Percentiles rank a stretch among this genome's conserved stretches.
Evolutionary conservation across 1,140 invertebrate genomes (phyloP).

Genomic region (Papilio helenus): DNA sequence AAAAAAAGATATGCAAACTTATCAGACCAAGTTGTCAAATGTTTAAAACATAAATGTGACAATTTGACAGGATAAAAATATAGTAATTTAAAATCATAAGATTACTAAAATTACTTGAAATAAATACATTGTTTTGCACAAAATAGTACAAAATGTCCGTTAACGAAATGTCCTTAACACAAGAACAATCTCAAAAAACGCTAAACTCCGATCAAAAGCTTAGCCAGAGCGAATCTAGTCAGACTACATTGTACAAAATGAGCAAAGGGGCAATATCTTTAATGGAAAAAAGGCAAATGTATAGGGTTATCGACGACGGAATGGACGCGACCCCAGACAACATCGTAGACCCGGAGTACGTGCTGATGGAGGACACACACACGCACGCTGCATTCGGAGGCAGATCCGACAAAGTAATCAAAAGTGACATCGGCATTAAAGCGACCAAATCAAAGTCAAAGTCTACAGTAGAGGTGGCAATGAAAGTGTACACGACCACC

Average conservation of each 20-base stretch:
- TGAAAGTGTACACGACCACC: conserved; percentile 74
- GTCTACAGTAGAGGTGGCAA: conserved; percentile 50
- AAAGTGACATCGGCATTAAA: conserved; percentile 58
- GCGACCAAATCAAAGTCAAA: conserved; percentile 50
- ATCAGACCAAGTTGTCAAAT: background rate
- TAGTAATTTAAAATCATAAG: background rate
- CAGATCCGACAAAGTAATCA: conserved; percentile 44
- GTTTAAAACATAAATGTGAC: background rate
- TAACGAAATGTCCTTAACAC: background rate
- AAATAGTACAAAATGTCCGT: conserved; percentile 6
- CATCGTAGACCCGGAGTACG: conserved; percentile 58
- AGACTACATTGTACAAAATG: conserved; percentile 42
- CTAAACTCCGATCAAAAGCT: background rate
- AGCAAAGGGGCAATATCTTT: conserved; percentile 55
- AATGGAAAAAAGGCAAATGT: conserved; percentile 63
- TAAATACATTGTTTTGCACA: background rate
- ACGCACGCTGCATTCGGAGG: conserved; percentile 69
- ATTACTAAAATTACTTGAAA: background rate
- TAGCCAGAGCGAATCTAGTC: conserved; percentile 6
- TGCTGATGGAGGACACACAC: conserved; percentile 62
- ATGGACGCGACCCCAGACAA: conserved; percentile 64
- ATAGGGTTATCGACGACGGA: conserved; percentile 54
- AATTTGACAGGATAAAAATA: background rate
- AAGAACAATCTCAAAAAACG: background rate
- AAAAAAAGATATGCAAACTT: background rate